Conservation (phyloP, 2,797 vertebrate genomes). For the Urosaurus nigricauda region DNA sequence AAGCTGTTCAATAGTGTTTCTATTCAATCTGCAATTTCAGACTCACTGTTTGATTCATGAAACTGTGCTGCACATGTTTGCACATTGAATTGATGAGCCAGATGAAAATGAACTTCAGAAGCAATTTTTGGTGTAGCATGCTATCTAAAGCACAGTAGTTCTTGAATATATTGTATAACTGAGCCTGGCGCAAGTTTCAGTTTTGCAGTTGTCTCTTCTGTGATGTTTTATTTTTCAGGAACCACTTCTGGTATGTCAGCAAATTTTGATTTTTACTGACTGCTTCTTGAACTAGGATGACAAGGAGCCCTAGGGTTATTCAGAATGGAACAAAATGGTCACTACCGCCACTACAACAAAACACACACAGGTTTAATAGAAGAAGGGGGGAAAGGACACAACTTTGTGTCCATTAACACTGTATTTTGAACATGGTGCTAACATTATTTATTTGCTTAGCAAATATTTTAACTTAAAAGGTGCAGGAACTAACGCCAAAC, state of each 20-base stretch:
- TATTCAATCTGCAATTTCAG: constrained; percentile 4
- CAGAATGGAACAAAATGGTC: background rate
- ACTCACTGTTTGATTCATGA: constrained; percentile 4
- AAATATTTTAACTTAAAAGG: background rate
- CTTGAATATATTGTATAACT: background rate
- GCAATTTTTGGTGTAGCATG: background rate
- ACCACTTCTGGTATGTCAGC: background rate
- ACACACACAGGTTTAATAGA: background rate
- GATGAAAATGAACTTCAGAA: background rate
- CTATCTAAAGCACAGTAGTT: background rate
- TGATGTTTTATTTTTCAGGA: constrained; percentile 21
- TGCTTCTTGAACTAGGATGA: background rate
- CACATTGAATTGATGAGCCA: constrained; percentile 2
- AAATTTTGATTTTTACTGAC: constrained; percentile 1
- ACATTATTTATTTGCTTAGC: background rate
- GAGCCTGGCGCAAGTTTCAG: background rate
- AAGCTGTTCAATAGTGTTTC: background rate
- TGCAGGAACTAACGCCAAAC: background rate
- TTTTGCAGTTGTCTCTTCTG: background rate
- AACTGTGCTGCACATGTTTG: background rate
- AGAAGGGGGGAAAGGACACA: background rate
- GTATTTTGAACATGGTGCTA: background rate
- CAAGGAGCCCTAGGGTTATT: background rate
- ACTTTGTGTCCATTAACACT: background rate
- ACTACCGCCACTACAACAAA: background rate